Evolutionary conservation across 2,113 vertebrate species (phyloP), one percentile per base, ranked within the genome.

Genomic region (Pogona vitticeps): DNA sequence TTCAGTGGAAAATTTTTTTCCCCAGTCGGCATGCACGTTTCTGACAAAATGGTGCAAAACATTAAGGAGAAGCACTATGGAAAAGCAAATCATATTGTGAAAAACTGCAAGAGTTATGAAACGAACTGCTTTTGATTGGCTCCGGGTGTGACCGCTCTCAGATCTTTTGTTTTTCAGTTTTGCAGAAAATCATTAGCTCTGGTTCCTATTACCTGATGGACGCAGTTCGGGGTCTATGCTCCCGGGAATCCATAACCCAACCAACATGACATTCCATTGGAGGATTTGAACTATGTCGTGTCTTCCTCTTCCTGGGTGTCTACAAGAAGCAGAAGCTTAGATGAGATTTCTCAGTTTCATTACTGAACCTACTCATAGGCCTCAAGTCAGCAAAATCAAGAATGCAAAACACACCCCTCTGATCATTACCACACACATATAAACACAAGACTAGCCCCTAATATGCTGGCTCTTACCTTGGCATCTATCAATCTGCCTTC

Each of bases 241-340:
- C 99, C 38, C 99, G 96, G 20, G 99, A 99, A 93, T 99, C 99
- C 99, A 99, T 99, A 88, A 99, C 99, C 99, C 99, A 99, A 90
- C 99, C 99, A 7, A 99, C 98, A 0, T 99, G 99, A 88, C 98
- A 99, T 95, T 99, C 99, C 97, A 99, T 95, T 0, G 99, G 99
- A 0, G 99, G 99, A 92, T 99, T 99, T 0, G 99, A 99, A 94
- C 99, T 99, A 96, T 99, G 99, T 46, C 99, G 96, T 0, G 99
- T 99, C 97, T 99, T 99, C 93, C 98, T 98, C 93, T 99, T 99
- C 65, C 98, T 97, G 0, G 98, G 99, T 21, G 98, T 98, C 99
- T 99, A 95, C 63, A 92, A 95, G 77, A 95, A 72, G 86, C 0
- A 1, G 21, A 0, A 1, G 15, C 9, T 71, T 79, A 92, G 3